Base-by-base conservation (phyloP, 2,113 vertebrate genomes). In the Leptobrachium leishanense region DNA sequence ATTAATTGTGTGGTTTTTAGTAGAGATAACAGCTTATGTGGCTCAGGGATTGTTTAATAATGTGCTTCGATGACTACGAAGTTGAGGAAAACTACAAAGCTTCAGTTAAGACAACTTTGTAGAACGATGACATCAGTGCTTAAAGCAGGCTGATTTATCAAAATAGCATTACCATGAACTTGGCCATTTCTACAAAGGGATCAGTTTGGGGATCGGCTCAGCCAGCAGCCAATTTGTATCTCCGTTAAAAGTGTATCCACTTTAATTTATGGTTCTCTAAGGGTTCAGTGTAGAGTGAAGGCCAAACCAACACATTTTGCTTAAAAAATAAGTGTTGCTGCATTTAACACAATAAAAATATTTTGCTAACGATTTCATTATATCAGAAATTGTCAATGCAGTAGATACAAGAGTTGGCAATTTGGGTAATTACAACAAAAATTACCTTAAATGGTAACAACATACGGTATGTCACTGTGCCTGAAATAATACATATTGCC, bases 71-170 rank as follows among this genome's bases (percentile, higher is more conserved):
- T 64, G n/a, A 64, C 62, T 64, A 8, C 20, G 7, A 20, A 20
- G 62, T 20, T 64, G 62, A 64, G 39, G 15, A 68, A 20, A 68
- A 68, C 65, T 43, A 68, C 65, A 68, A 68, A 68, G 39, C 5
- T 11, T 42, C 5, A 68, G 7, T 68, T 68, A 43, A 43, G 39
- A 42, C n/a, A 68, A 11, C n/a, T 68, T 43, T 68, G 65, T 68
- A 43, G 6, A 68, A 68, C 11, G 39, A 43, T 43, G 65, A 68
- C 40, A 68, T 68, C 65, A 41, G 40, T 68, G 65, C 65, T 11
- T 11, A 43, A 68, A 68, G 31, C 65, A 42, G 65, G 11, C 40
- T 43, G 41, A 42, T 68, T 68, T 68, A 42, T 42, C 65, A 68
- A 43, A 68, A 39, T 43, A 68, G 41, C 65, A 68, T 20, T 39